Percentiles rank a stretch among this genome's conserved stretches.
Evolutionary conservation across 2,888 invertebrate genomes (phyloP).

Genomic region (Xestobium rufovillosum): DNA sequence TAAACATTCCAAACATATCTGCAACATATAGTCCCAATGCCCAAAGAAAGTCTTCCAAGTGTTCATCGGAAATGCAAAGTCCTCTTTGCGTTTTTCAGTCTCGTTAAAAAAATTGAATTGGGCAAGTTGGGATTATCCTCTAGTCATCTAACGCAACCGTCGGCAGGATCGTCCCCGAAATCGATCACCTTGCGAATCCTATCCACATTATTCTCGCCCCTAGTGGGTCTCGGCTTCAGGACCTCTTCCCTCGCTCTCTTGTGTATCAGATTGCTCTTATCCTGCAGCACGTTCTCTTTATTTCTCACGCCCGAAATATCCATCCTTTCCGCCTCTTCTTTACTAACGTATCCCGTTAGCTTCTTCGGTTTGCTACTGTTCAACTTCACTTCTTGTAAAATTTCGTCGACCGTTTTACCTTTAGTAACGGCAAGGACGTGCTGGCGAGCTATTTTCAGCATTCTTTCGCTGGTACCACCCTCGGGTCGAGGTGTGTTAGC

Average conservation of each 20-base stretch:
- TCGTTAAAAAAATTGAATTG: neutral
- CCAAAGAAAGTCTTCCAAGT: no score
- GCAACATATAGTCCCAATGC: no score
- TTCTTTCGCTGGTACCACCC: conserved; percentile 61
- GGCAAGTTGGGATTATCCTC: conserved; percentile 10
- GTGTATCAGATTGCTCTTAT: conserved; percentile 40
- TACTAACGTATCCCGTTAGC: conserved; percentile 49
- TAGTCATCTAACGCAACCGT: conserved; percentile 24
- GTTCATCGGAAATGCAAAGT: conserved; percentile 1
- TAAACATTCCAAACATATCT: no score
- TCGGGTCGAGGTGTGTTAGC: conserved; percentile 43
- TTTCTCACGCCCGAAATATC: conserved; percentile 16
- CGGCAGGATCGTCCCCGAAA: conserved; percentile 32
- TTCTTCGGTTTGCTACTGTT: conserved; percentile 38
- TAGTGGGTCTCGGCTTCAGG: no score
- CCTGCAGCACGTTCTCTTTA: conserved; percentile 45
- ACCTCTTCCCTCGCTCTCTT: conserved; percentile 16
- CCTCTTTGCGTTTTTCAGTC: conserved; percentile 1
- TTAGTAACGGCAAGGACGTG: conserved; percentile 58
- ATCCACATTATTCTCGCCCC: conserved; percentile 30
- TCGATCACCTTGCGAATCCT: conserved; percentile 36
- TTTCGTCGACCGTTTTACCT: conserved; percentile 58
- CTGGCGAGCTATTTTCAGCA: conserved; percentile 61
- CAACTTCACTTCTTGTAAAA: conserved; percentile 41
- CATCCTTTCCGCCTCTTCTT: conserved; percentile 37